Evolutionary conservation across 1,140 invertebrate genomes (phyloP).

Genomic region (Polyergus mexicanus): DNA sequence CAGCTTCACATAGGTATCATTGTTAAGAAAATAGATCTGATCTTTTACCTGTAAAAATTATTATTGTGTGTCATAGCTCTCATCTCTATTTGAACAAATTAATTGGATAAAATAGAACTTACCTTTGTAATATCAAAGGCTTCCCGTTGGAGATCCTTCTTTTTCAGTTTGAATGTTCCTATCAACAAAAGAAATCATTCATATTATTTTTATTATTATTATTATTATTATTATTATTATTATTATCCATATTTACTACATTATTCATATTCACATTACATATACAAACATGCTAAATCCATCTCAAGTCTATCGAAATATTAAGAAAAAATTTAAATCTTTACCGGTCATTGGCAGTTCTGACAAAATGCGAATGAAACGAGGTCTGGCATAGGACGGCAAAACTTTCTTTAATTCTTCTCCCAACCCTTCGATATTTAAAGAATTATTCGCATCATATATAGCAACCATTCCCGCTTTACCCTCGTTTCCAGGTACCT

Average conservation of each 20-base stretch:
- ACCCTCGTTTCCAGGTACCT: constrained; percentile 95
- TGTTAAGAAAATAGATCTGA: constrained; percentile 91
- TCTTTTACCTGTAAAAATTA: constrained; percentile 87
- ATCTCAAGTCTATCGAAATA: not conserved
- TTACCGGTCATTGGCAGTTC: constrained; percentile 94
- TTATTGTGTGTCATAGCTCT: constrained; percentile 32
- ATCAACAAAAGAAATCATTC: constrained; percentile 35
- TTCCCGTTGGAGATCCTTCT: constrained; percentile 93
- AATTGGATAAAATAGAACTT: constrained; percentile 10
- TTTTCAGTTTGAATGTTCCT: constrained; percentile 97
- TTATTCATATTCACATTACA: not conserved
- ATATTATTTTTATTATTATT: not conserved
- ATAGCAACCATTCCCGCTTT: constrained; percentile 98
- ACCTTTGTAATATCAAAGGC: constrained; percentile 89
- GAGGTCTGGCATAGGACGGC: constrained; percentile 94
- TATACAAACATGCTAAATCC: not conserved
- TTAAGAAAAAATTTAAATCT: constrained; percentile 7
- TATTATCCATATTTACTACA: not conserved
- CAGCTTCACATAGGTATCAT: constrained; percentile 89
- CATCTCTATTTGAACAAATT: not conserved
- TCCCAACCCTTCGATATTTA: constrained; percentile 90
- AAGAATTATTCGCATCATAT: constrained; percentile 90
- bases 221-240: too few species aligned
- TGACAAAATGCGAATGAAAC: constrained; percentile 95
- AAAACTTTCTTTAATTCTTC: constrained; percentile 90